These are phyloP conservation scores for Drosophila anomelani DNA, from an alignment of 2,888 invertebrate genomes.

Conservation along the genomic window DNA sequence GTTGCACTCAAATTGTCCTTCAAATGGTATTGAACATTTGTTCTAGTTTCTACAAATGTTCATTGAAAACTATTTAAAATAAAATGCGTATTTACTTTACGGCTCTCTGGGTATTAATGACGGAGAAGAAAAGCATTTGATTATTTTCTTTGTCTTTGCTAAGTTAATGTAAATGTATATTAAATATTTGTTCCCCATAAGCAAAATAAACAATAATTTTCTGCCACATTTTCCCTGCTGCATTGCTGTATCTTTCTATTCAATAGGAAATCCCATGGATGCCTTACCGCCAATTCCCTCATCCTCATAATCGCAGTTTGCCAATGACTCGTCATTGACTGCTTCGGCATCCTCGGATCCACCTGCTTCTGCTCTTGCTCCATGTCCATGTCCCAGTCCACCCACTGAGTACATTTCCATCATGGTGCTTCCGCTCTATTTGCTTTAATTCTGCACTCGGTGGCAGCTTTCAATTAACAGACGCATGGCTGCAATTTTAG, in stretches of 20 bases:
- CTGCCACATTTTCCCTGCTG: not conserved
- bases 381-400: conserved; percentile 1
- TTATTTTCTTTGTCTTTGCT: not conserved
- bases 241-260: not conserved
- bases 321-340: conserved; percentile 23
- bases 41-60: conserved; percentile 13
- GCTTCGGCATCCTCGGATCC: not conserved
- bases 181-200: not conserved
- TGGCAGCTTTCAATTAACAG: conserved; percentile 33
- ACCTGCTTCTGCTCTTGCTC: not conserved
- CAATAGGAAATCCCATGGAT: conserved; percentile 17
- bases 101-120: too few species aligned
- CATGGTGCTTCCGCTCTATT: conserved; percentile 53
- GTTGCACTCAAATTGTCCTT: conserved; percentile 16
- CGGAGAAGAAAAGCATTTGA: not conserved
- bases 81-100: not conserved
- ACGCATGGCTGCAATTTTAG: conserved; percentile 18
- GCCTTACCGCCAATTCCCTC: conserved; percentile 77
- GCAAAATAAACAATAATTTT: not conserved
- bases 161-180: not conserved
- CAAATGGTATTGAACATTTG: conserved; percentile 29
- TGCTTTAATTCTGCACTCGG: conserved; percentile 35
- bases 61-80: conserved; percentile 11
- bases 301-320: conserved; percentile 62
- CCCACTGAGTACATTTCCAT: conserved; percentile 40